Conservation (phyloP, 2,797 vertebrate genomes). For the Glossophaga mutica region DNA sequence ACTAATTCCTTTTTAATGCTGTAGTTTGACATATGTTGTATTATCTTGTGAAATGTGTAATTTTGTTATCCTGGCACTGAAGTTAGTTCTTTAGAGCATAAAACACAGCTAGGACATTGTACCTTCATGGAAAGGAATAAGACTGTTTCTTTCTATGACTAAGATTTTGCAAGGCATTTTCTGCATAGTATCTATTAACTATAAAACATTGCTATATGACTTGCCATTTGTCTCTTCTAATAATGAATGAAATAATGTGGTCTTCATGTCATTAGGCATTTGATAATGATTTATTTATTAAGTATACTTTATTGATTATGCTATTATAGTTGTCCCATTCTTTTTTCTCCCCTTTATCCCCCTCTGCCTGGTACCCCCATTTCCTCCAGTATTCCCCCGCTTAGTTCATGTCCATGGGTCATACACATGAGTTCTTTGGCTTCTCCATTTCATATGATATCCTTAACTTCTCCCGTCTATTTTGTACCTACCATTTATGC, state of each 20-base stretch:
- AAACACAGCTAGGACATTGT: background rate
- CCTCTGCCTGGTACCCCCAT: too few relatives aligned
- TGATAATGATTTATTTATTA: background rate
- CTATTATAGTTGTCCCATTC: too few relatives aligned
- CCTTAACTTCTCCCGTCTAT: too few relatives aligned
- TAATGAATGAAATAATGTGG: background rate
- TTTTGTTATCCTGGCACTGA: background rate
- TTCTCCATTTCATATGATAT: too few relatives aligned
- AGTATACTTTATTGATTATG: too few relatives aligned
- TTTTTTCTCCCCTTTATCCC: too few relatives aligned
- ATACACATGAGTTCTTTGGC: too few relatives aligned
- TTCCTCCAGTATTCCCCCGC: too few relatives aligned
- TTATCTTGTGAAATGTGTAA: slow-evolving; percentile 20
- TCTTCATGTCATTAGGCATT: background rate
- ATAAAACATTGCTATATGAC: background rate
- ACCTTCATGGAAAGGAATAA: background rate
- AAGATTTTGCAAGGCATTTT: background rate
- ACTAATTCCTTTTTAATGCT: slow-evolving; percentile 36
- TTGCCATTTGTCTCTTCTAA: background rate
- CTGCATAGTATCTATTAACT: background rate
- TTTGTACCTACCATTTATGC: too few relatives aligned
- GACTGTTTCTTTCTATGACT: background rate
- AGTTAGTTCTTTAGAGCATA: background rate
- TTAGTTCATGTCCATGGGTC: too few relatives aligned
- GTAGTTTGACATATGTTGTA: background rate